Evolutionary conservation across 2,888 invertebrate genomes (phyloP), one percentile per base, ranked within the genome.

Genomic region (Diadegma fenestrale): DNA sequence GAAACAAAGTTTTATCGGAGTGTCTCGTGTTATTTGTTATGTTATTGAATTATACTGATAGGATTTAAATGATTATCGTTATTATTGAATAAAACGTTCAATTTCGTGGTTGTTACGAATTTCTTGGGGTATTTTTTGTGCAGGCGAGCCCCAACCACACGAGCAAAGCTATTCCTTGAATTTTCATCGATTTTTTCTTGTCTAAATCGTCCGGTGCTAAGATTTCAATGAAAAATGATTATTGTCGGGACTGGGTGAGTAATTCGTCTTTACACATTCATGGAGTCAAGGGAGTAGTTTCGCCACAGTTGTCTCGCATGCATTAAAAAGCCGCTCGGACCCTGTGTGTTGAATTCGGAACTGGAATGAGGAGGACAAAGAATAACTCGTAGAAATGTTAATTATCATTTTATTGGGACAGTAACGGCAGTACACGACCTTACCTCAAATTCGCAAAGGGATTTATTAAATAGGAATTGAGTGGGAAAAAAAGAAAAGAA

Each of bases 61-160:
- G 76, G 71, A 80, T 86, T 64, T 84, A 71, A 83, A 82, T 82
- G 86, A 88, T 85, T 79, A 82, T 87, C 87, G 88, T 86, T 86
- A 85, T 82, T 71, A 85, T 81, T 84, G 69, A 68, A 41, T 51
- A 51, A 19, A 30, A 45, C 30, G 33, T 45, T 75, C 10, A 14
- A 43, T n/a, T 69, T 22, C 12, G 22, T 26, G 14, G 14, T 26
- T 58, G 26, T 58, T 26, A 58, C 12, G 12, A 26, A 26, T 54
- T 26, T 12, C 22, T 54, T 54, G 12, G 0, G 4, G 26, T 54
- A 26, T 58, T 51, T 10, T 58, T 58, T 14, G 22, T 26, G 5
- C 14, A 26, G 14, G 7, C 8, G 7, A 5, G 1, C 19, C 19
- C 8, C 19, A 19, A 19, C 19, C 7, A 19, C 7, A 19, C 19